Percentiles rank a stretch among this genome's conserved stretches.
Conservation (phyloP, 2,113 vertebrate genomes). For the Apus apus region DNA sequence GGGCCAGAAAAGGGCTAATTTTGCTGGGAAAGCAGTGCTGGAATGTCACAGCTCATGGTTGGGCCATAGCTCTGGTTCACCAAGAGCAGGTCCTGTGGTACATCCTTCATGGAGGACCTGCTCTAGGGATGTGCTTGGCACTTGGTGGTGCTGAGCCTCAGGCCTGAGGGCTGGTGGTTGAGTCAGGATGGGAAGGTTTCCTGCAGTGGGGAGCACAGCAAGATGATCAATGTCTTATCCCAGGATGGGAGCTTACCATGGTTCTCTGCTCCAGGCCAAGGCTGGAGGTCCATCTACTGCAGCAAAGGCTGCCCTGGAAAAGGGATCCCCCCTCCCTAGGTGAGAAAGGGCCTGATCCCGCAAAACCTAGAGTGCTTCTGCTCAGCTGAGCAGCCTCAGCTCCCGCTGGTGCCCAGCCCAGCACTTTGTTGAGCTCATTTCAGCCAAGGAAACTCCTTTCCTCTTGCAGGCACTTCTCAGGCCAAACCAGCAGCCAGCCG, state of each 20-base stretch:
- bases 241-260: not conserved
- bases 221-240: accelerated
- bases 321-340: not conserved
- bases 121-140: too few relatives aligned
- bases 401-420: not conserved
- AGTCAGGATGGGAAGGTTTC: not conserved
- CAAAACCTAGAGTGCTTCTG: accelerated
- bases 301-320: not conserved
- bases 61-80: not conserved
- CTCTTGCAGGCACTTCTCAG: not conserved
- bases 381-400: not conserved
- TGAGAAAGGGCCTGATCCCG: not conserved
- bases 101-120: accelerated
- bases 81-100: not conserved
- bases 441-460: conserved; percentile 61
- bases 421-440: not conserved
- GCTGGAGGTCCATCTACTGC: not conserved
- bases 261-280: not conserved
- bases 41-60: accelerated
- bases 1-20: not conserved
- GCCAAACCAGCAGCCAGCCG: conserved; percentile 43
- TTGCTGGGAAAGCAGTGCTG: not conserved
- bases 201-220: accelerated
- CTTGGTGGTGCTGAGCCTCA: not conserved
- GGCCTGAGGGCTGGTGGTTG: not conserved